Base-by-base conservation (phyloP, 2,888 invertebrate genomes). In the Neocrepidodera transversa region DNA sequence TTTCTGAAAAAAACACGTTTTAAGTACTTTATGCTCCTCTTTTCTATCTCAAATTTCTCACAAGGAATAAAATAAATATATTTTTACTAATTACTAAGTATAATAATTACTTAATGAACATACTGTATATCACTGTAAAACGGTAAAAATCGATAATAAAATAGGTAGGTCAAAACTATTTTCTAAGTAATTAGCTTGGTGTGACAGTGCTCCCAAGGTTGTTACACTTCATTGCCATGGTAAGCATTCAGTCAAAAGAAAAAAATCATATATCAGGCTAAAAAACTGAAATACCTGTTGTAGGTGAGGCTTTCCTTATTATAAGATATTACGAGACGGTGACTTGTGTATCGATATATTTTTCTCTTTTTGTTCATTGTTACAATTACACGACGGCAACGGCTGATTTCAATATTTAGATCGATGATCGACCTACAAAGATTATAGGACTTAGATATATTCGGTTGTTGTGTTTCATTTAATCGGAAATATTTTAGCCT, bases 251-350 rank as follows among this genome's bases (percentile, higher is more conserved):
- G 72, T 72, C 68, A 63, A 38, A 67, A 71, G 74, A 74, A 75
- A 75, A 73, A 68, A 63, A 68, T 69, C 68, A 65, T 64, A 67
- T 71, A 71, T 67, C 40, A 64, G 52, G 62, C 69, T 68, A 75
- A 76, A 73, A 73, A 74, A 68, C 66, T 68, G 72, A 75, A 76
- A 78, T 79, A 72, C 76, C 76, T 76, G 65, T 64, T 65, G 63
- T 77, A 78, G 79, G 79, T 76, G 78, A 78, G 79, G 79, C 78
- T 76, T 75, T 76, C 77, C 76, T 76, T 76, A 72, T 76, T 74
- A 73, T 73, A 65, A 65, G 26, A 35, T 62, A 67, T 68, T 69
- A 71, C 68, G 64, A 73, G 71, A 74, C 67, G 71, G 72, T 74
- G 76, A 76, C 76, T 42, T 42, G 42, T 42, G 42, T 23, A 42